phyloP scores from a whole-genome alignment of 2,888 invertebrate genomes.

The Teleogryllus oceanicus region DNA sequence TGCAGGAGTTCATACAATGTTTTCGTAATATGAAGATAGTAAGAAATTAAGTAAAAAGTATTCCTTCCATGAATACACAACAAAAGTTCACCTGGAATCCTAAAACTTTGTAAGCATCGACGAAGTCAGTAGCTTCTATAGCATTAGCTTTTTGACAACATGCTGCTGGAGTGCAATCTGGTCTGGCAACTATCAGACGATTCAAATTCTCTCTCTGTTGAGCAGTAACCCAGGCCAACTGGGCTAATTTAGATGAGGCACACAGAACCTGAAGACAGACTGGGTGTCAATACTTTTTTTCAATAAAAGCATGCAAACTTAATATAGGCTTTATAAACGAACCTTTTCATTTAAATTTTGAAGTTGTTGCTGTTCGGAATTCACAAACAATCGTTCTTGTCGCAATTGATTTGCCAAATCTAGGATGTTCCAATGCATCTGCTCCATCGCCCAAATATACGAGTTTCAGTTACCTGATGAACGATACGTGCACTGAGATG shows the following conservation, averaged over 20 bases:
- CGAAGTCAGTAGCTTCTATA: slow-evolving; percentile 62
- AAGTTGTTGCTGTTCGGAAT: slow-evolving; percentile 78
- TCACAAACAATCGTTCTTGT: slow-evolving; percentile 82
- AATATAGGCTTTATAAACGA: slow-evolving; percentile 41
- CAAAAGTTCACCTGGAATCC: slow-evolving; percentile 69
- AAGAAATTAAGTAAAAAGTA: too few species aligned
- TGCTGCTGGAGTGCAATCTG: slow-evolving; percentile 70
- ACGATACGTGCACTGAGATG: too few species aligned
- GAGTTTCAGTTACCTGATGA: background rate
- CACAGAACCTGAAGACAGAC: slow-evolving; percentile 49
- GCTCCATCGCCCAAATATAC: slow-evolving; percentile 32
- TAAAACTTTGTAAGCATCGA: slow-evolving; percentile 78
- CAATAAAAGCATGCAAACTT: background rate
- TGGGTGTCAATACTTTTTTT: background rate
- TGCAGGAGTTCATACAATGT: too few species aligned
- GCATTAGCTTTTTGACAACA: slow-evolving; percentile 70
- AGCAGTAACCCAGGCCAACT: slow-evolving; percentile 82
- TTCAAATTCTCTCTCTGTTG: slow-evolving; percentile 81
- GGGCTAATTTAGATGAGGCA: slow-evolving; percentile 58
- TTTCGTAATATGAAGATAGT: too few species aligned
- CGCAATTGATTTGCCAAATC: slow-evolving; percentile 68
- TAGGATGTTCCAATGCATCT: slow-evolving; percentile 52
- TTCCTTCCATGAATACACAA: slow-evolving; percentile 34
- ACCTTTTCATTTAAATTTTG: slow-evolving; percentile 73
- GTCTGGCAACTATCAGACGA: slow-evolving; percentile 67